Percentiles rank a stretch among this genome's conserved stretches.
phyloP scores from a whole-genome alignment of 2,888 invertebrate genomes.

The Drosophila paucipuncta region DNA sequence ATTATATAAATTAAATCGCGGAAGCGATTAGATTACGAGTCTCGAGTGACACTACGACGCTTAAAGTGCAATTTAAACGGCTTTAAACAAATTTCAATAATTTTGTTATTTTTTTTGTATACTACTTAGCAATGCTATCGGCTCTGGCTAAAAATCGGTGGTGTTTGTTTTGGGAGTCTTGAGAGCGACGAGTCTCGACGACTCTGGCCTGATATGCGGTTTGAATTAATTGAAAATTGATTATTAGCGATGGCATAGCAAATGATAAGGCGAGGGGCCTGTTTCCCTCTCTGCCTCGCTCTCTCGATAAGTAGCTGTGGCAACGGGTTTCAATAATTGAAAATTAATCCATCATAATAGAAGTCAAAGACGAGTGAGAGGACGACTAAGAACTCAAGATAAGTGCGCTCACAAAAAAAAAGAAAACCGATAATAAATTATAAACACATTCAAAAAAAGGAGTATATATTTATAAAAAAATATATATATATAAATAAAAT shows the following conservation, averaged over 20 bases:
- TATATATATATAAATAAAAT: not conserved
- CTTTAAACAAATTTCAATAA: constrained; percentile 80
- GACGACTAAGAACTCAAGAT: constrained; percentile 31
- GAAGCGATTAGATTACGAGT: constrained; percentile 77
- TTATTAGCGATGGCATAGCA: constrained; percentile 68
- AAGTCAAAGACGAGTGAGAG: constrained; percentile 71
- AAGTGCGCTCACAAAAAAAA: constrained; percentile 14
- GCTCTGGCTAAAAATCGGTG: constrained; percentile 31
- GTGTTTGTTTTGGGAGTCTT: constrained; percentile 4
- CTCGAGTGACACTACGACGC: constrained; percentile 75
- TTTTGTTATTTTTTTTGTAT: constrained; percentile 36
- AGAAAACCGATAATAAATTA: constrained; percentile 42
- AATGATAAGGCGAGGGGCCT: constrained; percentile 46
- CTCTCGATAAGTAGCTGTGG: constrained; percentile 41
- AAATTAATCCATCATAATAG: constrained; percentile 85
- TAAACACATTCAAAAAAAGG: constrained; percentile 12
- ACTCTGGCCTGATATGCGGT: constrained; percentile 44
- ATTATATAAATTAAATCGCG: constrained; percentile 83
- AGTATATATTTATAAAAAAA: not conserved
- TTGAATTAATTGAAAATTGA: constrained; percentile 83
- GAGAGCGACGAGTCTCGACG: constrained; percentile 5
- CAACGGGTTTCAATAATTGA: constrained; percentile 76
- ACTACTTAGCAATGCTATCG: constrained; percentile 33
- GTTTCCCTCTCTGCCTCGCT: not conserved
- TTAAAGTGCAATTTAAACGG: constrained; percentile 80